Conservation (phyloP, 92 coral and sea anemone species). For the Parazoanthus atlanticus region DNA sequence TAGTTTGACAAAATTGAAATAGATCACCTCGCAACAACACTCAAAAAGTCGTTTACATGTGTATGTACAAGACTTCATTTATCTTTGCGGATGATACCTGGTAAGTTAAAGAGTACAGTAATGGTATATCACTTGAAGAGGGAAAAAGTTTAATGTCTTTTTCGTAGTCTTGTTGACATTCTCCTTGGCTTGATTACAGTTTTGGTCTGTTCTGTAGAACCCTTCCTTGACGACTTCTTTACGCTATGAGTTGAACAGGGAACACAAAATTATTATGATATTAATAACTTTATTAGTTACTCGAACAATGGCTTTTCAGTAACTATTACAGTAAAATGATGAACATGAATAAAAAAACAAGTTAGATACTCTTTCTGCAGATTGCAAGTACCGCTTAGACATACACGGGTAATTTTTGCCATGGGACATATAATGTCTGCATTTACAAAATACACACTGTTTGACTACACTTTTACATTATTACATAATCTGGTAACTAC, state of each 20-base stretch:
- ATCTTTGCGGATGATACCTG: neutral
- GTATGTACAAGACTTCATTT: neutral
- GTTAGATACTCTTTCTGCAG: no score
- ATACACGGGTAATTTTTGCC: no score
- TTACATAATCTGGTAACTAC: no score
- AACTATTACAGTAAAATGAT: no score
- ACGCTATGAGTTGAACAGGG: slow-evolving; percentile 1
- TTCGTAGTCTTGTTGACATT: slow-evolving; percentile 24
- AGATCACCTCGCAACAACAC: neutral
- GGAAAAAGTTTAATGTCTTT: neutral
- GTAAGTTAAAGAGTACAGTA: neutral
- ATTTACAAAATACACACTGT: no score
- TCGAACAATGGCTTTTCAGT: neutral
- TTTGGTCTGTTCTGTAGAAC: neutral
- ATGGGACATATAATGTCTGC: no score
- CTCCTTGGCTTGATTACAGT: neutral
- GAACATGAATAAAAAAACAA: no score
- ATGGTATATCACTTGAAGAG: neutral
- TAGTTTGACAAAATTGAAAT: neutral
- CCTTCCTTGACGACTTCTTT: neutral
- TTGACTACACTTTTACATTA: no score
- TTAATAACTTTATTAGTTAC: neutral
- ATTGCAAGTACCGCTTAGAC: no score
- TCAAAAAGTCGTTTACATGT: neutral
- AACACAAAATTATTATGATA: neutral